A percentile compares a stretch with the other conserved stretches of the same genome.
phyloP scores from a whole-genome alignment of 2,113 vertebrate genomes.

The Addax nasomaculatus region DNA sequence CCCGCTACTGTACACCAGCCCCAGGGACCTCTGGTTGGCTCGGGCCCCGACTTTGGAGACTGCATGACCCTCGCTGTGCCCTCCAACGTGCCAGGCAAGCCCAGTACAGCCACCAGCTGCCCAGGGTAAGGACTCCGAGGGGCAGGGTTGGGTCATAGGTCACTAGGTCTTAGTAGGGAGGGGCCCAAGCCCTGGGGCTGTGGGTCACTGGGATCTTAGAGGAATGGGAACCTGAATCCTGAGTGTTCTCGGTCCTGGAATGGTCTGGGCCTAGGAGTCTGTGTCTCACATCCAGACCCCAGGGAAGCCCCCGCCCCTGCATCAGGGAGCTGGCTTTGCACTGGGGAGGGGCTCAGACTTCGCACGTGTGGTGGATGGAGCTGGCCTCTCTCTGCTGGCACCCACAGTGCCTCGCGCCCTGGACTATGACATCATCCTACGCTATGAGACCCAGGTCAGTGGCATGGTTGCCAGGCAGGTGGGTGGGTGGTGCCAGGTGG shows the following conservation, averaged over 20 bases:
- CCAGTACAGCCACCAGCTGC: constrained; percentile 81
- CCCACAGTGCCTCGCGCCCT: constrained; percentile 85
- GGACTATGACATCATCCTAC: constrained; percentile 90
- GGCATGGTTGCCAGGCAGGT: background rate
- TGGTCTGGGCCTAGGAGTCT: background rate
- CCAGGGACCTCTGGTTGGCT: constrained; percentile 71
- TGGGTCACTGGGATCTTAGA: background rate
- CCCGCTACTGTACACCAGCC: constrained; percentile 84
- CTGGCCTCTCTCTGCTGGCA: constrained; percentile 87
- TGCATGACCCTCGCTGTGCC: constrained; percentile 57
- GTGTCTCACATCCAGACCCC: constrained; percentile 76
- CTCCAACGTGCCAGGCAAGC: constrained; percentile 74
- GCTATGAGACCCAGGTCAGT: constrained; percentile 88
- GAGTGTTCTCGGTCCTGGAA: background rate
- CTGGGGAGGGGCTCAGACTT: constrained; percentile 88
- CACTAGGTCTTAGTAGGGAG: background rate
- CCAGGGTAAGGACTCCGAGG: constrained; percentile 73
- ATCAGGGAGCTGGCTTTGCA: constrained; percentile 77
- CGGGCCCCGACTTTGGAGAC: constrained; percentile 76
- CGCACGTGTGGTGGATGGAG: constrained; percentile 84
- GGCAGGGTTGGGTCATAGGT: background rate
- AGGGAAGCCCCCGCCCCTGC: constrained; percentile 78
- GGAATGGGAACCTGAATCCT: background rate
- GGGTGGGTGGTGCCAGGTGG: accelerated
- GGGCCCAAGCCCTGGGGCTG: background rate